Percentiles rank a stretch among this genome's conserved stretches.
phyloP scores from a whole-genome alignment of 1,140 invertebrate species.

The Drepana arcuata region DNA sequence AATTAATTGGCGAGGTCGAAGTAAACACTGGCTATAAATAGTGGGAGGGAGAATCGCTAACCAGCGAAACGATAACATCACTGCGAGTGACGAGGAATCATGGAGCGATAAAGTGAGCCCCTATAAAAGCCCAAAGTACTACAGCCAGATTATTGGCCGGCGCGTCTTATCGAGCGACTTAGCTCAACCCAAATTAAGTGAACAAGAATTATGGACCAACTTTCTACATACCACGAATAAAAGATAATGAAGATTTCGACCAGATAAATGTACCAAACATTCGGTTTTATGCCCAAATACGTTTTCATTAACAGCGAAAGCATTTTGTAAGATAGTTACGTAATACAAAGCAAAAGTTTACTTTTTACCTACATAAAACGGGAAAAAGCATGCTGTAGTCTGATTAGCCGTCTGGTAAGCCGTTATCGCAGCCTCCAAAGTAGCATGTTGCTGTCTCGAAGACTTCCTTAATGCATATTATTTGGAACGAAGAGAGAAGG shows the following conservation, averaged over 20 bases:
- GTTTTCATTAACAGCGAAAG: too few species aligned
- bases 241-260: slow-evolving; percentile 61
- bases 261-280: slow-evolving; percentile 50
- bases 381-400: too few species aligned
- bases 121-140: slow-evolving; percentile 52
- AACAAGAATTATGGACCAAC: slow-evolving; percentile 60
- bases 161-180: slow-evolving; percentile 54
- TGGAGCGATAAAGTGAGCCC: slow-evolving; percentile 44
- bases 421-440: too few species aligned
- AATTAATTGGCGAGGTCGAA: slow-evolving; percentile 7
- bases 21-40: slow-evolving; percentile 16
- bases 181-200: slow-evolving; percentile 57
- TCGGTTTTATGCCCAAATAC: too few species aligned
- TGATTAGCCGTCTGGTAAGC: too few species aligned
- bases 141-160: slow-evolving; percentile 50
- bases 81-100: slow-evolving; percentile 37
- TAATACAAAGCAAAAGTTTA: too few species aligned
- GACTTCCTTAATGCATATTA: too few species aligned
- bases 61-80: slow-evolving; percentile 40
- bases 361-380: too few species aligned
- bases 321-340: too few species aligned
- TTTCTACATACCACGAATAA: slow-evolving; percentile 50
- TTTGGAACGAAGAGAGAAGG: too few species aligned
- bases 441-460: too few species aligned
- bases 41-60: slow-evolving; percentile 24